Conservation (phyloP, 1,140 invertebrate genomes). For the Galendromus occidentalis region DNA sequence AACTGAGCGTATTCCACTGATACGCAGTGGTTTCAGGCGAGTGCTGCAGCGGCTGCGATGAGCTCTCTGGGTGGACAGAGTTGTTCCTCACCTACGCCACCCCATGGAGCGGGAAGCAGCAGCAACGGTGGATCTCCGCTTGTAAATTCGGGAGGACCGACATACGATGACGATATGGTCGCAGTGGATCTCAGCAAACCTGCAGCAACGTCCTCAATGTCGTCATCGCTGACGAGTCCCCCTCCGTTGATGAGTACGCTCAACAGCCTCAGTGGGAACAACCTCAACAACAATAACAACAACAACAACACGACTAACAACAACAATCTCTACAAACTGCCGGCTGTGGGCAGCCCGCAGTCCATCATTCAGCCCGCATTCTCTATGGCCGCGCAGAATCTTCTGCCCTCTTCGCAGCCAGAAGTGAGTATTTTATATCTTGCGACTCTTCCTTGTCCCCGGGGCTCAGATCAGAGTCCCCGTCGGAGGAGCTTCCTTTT, state of each 20-base stretch:
- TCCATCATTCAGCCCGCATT: background rate
- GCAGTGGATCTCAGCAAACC: conserved; percentile 8
- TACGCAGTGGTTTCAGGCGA: too few species aligned
- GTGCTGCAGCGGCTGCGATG: too few species aligned
- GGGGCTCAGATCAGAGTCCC: too few species aligned
- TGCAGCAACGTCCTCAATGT: background rate
- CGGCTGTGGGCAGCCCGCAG: background rate
- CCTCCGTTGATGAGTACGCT: too few species aligned
- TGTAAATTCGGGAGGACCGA: background rate
- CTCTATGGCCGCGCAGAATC: conserved; percentile 8
- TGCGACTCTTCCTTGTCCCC: too few species aligned
- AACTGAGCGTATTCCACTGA: too few species aligned
- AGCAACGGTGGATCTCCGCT: too few species aligned
- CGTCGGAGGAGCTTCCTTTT: too few species aligned
- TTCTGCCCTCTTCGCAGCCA: conserved; percentile 4
- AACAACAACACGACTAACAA: background rate
- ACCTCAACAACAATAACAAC: background rate
- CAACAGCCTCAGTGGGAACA: too few species aligned
- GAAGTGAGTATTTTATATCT: background rate
- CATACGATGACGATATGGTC: background rate
- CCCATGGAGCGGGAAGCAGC: too few species aligned
- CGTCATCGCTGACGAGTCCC: background rate
- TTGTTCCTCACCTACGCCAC: too few species aligned
- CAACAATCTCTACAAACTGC: background rate
- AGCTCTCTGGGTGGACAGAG: too few species aligned